Evolutionary conservation across 1,140 invertebrate species (phyloP).

Genomic region (Sitodiplosis mosellana): DNA sequence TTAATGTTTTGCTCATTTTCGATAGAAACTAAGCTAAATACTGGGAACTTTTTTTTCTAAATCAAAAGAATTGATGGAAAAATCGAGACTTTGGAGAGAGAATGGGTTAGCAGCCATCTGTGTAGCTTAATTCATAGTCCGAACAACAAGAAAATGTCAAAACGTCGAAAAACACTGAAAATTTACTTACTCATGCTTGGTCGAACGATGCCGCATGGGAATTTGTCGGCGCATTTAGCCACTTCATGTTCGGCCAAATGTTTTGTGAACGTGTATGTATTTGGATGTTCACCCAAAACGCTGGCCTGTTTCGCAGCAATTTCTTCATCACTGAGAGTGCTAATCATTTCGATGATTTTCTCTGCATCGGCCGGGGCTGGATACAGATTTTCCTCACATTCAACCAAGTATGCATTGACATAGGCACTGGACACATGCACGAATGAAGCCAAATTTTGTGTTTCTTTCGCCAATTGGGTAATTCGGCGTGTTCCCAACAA

Average conservation of each 20-base stretch:
- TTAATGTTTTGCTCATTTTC: too few relatives aligned
- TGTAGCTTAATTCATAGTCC: too few relatives aligned
- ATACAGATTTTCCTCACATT: conserved; percentile 64
- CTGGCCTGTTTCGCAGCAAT: conserved; percentile 44
- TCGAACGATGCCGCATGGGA: conserved; percentile 79
- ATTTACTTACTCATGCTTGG: conserved; percentile 87
- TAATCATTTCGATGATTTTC: conserved; percentile 58
- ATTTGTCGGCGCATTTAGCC: conserved; percentile 37
- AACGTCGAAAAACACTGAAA: too few relatives aligned
- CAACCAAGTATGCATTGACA: conserved; percentile 54
- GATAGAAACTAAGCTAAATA: too few relatives aligned
- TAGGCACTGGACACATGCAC: conserved; percentile 82
- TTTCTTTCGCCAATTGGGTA: conserved; percentile 46
- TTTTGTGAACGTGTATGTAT: conserved; percentile 87
- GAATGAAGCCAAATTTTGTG: conserved; percentile 45
- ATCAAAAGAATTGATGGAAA: too few relatives aligned
- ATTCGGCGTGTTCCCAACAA: conserved; percentile 51
- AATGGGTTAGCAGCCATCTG: too few relatives aligned
- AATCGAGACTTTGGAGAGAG: background rate
- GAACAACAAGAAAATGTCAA: too few relatives aligned
- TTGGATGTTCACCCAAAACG: conserved; percentile 62
- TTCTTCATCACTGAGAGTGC: conserved; percentile 46
- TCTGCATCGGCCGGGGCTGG: conserved; percentile 62
- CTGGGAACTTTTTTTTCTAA: too few relatives aligned
- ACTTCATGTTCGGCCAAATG: conserved; percentile 78